Evolutionary conservation across 2,113 vertebrate genomes (phyloP), one percentile per base, ranked within the genome.

Genomic region (Malurus elegans): DNA sequence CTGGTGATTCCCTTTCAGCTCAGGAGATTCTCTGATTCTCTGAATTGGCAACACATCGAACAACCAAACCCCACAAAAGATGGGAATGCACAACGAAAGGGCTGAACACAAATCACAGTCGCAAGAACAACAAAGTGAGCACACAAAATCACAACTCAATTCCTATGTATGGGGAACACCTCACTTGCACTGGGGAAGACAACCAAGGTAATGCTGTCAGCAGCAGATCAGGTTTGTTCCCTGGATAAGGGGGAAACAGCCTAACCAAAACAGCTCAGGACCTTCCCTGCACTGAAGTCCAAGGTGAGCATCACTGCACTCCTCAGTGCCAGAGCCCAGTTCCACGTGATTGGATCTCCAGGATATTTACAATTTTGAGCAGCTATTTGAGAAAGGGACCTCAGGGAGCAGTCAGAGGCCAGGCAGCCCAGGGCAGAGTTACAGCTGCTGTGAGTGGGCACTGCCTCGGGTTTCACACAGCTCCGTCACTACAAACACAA

Each of bases 321-420:
- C 5, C 7, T 8, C 13, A 14, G 56, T 17, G 6, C 29, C 18
- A 24, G 51, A 62, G 64, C 17, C 1, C 4, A 23, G 54, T 5
- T 45, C 10, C 83, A 7, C 1, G 38, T 17, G 9, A 32, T 3
- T 36, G 62, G 11, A 48, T 32, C 70, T 44, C 11, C 3, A 29
- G 64, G 38, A 48, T 36, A 96, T 88, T 94, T 88, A 86, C 91
- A 91, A 94, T 78, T 80, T 61, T 80, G 89, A 96, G 36, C 3
- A 92, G 74, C 61, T 69, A 79, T 8, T 23, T 90, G 79, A 90
- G 82, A 91, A 87, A 94, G 80, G 3, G 50, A 74, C 54, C 54
- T 2, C 34, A 19, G 38, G 18, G 53, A 57, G 62, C 38, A 79
- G 64, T 2, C 53, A 82, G 23, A 65, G 80, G 70, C 29, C 38